Evolutionary conservation across 2,797 vertebrate genomes (phyloP).

Genomic region (Microcaecilia unicolor): DNA sequence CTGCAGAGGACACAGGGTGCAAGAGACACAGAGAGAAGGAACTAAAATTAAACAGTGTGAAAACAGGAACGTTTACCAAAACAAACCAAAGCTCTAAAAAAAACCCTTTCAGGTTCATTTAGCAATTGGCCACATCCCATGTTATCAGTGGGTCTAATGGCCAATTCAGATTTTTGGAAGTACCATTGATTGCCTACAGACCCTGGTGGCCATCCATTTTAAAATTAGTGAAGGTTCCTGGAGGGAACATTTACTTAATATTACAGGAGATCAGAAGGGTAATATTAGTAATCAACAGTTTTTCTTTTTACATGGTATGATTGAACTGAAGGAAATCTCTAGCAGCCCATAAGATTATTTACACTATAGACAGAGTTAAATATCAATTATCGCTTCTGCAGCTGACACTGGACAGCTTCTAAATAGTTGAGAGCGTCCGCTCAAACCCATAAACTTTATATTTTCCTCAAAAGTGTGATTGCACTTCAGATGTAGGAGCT

Average conservation of each 20-base stretch:
- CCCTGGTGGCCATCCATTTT: conserved; percentile 47
- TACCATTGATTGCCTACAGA: conserved; percentile 40
- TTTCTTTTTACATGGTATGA: conserved; percentile 39
- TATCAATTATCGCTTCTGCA: conserved; percentile 28
- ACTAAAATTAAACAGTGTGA: conserved; percentile 6
- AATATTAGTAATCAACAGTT: conserved; percentile 37
- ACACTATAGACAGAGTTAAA: conserved; percentile 38
- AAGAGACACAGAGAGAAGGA: neutral
- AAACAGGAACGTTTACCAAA: conserved; percentile 13
- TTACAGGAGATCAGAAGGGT: conserved; percentile 54
- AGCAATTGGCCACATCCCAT: conserved; percentile 16
- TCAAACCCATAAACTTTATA: no score
- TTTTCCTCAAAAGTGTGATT: no score
- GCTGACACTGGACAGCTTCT: conserved; percentile 15
- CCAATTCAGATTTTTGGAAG: conserved; percentile 38
- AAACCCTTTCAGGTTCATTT: neutral
- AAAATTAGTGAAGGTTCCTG: conserved; percentile 51
- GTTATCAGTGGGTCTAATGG: conserved; percentile 37
- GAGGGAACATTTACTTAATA: conserved; percentile 56
- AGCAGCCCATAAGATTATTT: conserved; percentile 41
- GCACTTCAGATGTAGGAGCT: no score
- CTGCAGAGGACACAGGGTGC: neutral
- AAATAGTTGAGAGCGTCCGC: conserved; percentile 12
- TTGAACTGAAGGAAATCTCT: conserved; percentile 31
- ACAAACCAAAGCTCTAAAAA: conserved; percentile 8